phyloP scores from a whole-genome alignment of 2,797 vertebrate species.

The Rhincodon typus region DNA sequence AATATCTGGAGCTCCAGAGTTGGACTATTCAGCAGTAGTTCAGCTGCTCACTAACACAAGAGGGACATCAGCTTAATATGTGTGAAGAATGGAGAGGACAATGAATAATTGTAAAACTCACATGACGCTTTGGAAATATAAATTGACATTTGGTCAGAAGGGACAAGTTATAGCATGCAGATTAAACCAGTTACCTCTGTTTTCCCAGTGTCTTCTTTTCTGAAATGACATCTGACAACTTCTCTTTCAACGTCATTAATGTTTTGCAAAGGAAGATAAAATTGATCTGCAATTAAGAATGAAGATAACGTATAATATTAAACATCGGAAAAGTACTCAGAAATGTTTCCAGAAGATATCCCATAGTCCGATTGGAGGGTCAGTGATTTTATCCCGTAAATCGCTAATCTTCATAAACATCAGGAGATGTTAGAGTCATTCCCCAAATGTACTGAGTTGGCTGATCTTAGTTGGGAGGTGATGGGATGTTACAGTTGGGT shows the following conservation, averaged over 20 bases:
- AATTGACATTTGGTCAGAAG: neutral
- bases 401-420: neutral
- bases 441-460: neutral
- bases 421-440: neutral
- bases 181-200: neutral
- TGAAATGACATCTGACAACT: neutral
- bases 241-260: neutral
- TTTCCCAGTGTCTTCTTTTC: no score
- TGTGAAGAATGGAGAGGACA: no score
- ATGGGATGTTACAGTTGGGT: neutral
- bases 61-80: no score
- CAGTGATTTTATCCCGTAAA: neutral
- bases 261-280: neutral
- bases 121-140: neutral
- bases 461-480: neutral
- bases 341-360: no score
- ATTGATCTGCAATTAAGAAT: neutral
- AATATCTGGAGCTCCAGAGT: neutral
- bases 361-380: neutral
- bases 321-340: no score
- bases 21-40: no score
- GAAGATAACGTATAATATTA: neutral
- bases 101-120: neutral
- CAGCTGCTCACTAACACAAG: no score
- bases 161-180: neutral